phyloP scores from a whole-genome alignment of 2,113 vertebrate species.

The Cyanistes caeruleus region DNA sequence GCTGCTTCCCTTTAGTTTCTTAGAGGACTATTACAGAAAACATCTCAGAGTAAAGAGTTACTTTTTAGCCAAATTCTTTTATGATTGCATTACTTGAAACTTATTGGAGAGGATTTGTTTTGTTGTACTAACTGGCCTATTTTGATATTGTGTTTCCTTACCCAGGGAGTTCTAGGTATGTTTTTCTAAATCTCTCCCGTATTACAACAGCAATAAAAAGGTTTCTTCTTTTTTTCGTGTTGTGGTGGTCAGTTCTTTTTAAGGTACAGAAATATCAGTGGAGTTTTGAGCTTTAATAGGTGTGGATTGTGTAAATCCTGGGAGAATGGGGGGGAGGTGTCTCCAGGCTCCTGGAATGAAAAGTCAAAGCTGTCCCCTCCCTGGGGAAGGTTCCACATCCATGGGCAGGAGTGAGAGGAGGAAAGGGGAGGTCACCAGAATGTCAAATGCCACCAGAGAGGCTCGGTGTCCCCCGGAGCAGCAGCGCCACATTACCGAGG shows the following conservation, averaged over 20 bases:
- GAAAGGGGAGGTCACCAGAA: background rate
- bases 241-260: background rate
- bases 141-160: slow-evolving; percentile 35
- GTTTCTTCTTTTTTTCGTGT: slow-evolving; percentile 4
- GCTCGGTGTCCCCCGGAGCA: background rate
- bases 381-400: background rate
- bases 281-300: fast-evolving
- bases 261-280: background rate
- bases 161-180: slow-evolving; percentile 3
- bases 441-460: background rate
- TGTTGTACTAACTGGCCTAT: slow-evolving; percentile 24
- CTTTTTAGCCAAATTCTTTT: slow-evolving; percentile 37
- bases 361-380: background rate
- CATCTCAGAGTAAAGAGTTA: slow-evolving; percentile 11
- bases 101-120: slow-evolving; percentile 7
- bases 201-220: slow-evolving; percentile 36
- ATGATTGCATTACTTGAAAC: slow-evolving; percentile 24
- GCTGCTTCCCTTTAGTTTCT: slow-evolving; percentile 50
- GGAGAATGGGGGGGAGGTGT: fast-evolving
- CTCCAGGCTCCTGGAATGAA: background rate
- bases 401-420: background rate
- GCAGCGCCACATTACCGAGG: background rate
- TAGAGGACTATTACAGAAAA: slow-evolving; percentile 6
- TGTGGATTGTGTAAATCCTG: background rate
- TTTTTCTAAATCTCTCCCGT: slow-evolving; percentile 17